Base-by-base conservation (phyloP, 1,140 invertebrate species). In the Drosophila gunungcola region DNA sequence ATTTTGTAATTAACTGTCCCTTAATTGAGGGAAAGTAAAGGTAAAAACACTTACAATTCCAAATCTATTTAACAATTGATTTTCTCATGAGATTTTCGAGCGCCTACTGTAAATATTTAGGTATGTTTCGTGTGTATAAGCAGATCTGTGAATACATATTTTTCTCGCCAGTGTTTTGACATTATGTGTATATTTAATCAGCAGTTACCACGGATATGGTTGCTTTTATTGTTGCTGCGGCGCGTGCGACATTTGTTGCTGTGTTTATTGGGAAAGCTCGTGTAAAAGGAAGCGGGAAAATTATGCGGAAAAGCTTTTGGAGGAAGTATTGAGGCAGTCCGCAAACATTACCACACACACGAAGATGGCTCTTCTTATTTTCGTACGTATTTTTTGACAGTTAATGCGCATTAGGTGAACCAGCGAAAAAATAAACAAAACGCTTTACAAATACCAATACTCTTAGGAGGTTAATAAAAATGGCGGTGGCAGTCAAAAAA, bases 101-200 rank as follows among this genome's bases (percentile, higher is more conserved):
- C 2, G 0, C 0, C 21, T 5, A 68, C 64, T 67, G 43, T 67
- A 64, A 4, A 34, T 46, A 64, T 36, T 73, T 45, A n/a, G 25
- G 7, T 21, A 41, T 21, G 46, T 16, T 13, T 74, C 45, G 43
- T 55, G 3, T 41, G 42, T 56, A 52, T 41, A 42, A 42, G 9
- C 27, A n/a, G 3, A 32, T 21, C 36, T 52, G 38, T 55, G 25
- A 29, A 21, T 29, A 41, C 51, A 69, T 61, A 54, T 58, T 7
- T 58, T 39, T 58, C 25, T 55, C 45, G 63, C 11, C 41, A 41
- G 25, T 62, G 25, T 32, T 49, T 53, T 48, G 46, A 54, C 27
- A 46, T 65, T 51, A 64, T 62, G 69, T 78, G 53, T 81, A 78
- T 90, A 81, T 89, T 89, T 89, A 85, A 90, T 89, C 85, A 85